Conservation (phyloP, 2,888 invertebrate genomes). For the Aleiodes alternator region DNA sequence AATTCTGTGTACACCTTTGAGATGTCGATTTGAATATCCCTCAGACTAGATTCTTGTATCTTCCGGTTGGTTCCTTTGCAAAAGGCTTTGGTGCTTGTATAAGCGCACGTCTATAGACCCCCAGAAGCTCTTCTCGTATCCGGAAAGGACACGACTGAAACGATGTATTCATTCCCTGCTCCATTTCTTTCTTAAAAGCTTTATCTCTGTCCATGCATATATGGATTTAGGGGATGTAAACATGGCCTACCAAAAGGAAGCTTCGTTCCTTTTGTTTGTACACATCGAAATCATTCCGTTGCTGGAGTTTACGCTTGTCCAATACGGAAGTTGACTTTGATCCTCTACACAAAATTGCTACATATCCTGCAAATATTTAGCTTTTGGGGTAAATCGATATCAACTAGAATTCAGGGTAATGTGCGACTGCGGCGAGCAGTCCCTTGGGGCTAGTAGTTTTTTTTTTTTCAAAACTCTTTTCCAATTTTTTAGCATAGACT, state of each 20-base stretch:
- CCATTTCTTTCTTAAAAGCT: conserved; percentile 2
- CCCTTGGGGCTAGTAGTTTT: too few species aligned
- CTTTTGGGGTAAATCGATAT: too few species aligned
- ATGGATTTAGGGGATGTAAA: conserved; percentile 49
- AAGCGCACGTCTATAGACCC: conserved; percentile 10
- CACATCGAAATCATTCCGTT: conserved; percentile 23
- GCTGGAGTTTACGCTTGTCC: background rate
- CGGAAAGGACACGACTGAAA: conserved; percentile 8
- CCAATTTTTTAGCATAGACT: background rate
- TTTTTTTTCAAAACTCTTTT: background rate
- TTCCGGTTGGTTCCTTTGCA: conserved; percentile 10
- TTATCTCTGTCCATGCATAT: conserved; percentile 50
- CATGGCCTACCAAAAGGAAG: conserved; percentile 5
- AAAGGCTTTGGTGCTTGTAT: conserved; percentile 11
- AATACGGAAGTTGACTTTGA: background rate
- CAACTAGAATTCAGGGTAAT: too few species aligned
- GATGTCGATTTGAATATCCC: conserved; percentile 55
- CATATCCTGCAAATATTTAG: too few species aligned
- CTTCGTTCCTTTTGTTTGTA: conserved; percentile 39
- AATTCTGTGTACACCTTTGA: conserved; percentile 46
- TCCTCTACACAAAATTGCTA: too few species aligned
- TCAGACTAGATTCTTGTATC: conserved; percentile 47
- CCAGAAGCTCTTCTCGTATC: conserved; percentile 9
- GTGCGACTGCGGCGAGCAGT: too few species aligned
- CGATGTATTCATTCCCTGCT: background rate